phyloP scores from a whole-genome alignment of 1,140 invertebrate species.

The Formica selysi region DNA sequence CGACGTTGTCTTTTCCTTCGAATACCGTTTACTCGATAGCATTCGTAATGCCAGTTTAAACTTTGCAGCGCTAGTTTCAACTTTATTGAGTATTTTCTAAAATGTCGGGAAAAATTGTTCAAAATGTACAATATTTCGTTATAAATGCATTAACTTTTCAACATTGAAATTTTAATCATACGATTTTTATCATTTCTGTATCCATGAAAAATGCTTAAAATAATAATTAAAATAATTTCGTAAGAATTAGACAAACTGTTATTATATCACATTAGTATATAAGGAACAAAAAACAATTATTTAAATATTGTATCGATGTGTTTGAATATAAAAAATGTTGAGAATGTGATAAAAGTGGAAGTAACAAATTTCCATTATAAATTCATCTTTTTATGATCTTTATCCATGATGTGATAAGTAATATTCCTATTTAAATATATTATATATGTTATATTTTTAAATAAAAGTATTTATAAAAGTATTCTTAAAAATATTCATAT shows the following conservation, averaged over 20 bases:
- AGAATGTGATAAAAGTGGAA: no score
- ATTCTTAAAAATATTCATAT: constrained; percentile 18
- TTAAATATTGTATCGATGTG: background rate
- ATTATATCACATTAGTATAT: background rate
- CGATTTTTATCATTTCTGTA: background rate
- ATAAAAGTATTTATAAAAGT: background rate
- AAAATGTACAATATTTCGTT: background rate
- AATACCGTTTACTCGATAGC: background rate
- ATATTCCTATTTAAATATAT: background rate
- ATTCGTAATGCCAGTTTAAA: constrained; percentile 15
- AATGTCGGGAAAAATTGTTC: constrained; percentile 14
- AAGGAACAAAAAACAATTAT: background rate
- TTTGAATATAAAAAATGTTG: no score
- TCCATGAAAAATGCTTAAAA: constrained; percentile 7
- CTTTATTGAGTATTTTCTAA: constrained; percentile 25
- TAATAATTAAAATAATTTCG: constrained; percentile 4
- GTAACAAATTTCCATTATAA: background rate
- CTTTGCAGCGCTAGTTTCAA: constrained; percentile 13
- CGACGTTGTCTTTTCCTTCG: constrained; percentile 18
- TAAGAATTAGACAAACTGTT: background rate
- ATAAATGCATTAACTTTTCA: background rate
- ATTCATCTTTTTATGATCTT: background rate
- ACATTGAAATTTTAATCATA: background rate
- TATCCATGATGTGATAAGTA: background rate
- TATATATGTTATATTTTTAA: background rate